These are phyloP conservation scores for Alligator sinensis DNA, from an alignment of 2,113 vertebrate species.

Conservation along the genomic window DNA sequence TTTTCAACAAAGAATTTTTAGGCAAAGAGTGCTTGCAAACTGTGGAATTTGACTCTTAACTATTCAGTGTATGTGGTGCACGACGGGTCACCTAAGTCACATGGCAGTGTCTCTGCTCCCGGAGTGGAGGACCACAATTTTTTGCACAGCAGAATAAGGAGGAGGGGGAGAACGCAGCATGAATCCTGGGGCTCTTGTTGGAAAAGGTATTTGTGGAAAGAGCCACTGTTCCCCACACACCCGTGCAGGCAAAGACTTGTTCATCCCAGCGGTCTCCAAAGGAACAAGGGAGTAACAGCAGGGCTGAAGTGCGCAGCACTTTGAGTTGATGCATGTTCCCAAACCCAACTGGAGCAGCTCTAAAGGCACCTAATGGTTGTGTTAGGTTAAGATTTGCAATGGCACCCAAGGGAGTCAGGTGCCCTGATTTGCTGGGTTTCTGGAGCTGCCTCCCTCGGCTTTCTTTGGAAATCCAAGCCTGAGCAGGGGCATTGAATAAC, in stretches of 20 bases:
- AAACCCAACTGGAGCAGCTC: neutral
- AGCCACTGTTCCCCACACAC: neutral
- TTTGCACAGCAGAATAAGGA: neutral
- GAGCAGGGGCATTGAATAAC: rapidly evolving
- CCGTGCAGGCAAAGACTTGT: neutral
- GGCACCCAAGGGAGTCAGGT: neutral
- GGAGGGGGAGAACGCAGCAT: neutral
- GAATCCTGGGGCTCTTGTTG: neutral
- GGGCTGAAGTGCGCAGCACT: neutral
- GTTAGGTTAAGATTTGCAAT: neutral
- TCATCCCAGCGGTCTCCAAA: neutral
- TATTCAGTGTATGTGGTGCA: neutral
- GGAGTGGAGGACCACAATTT: neutral
- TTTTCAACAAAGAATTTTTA: neutral
- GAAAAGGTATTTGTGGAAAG: neutral
- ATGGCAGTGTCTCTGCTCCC: neutral
- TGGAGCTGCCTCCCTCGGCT: neutral
- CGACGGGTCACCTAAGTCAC: neutral
- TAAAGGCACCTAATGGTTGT: neutral
- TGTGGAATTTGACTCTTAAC: neutral
- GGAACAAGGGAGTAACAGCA: neutral
- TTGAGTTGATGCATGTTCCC: rapidly evolving
- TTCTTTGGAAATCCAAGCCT: neutral
- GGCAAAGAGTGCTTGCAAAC: neutral
- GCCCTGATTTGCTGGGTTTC: neutral